phyloP scores from a whole-genome alignment of 2,888 invertebrate genomes.

The Chromoteleia sp. region DNA sequence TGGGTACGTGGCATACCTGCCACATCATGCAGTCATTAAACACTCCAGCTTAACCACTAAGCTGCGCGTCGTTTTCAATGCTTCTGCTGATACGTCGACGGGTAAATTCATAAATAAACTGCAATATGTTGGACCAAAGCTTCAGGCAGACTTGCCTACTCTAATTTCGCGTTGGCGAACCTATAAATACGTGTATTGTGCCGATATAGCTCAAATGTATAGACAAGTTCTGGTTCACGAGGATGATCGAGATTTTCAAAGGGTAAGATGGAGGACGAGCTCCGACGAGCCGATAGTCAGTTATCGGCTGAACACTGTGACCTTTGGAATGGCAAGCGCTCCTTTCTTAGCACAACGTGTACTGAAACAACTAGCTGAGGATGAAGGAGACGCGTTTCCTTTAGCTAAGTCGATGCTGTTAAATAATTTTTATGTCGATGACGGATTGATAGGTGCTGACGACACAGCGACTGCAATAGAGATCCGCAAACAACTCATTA shows the following conservation, averaged over 20 bases:
- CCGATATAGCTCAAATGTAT: no score
- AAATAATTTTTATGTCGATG: not conserved
- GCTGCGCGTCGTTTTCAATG: not conserved
- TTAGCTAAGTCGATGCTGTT: not conserved
- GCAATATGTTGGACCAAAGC: not conserved
- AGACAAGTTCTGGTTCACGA: no score
- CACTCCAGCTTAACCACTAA: no score
- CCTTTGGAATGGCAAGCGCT: not conserved
- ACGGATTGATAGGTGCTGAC: not conserved
- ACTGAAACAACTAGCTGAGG: not conserved
- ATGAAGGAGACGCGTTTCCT: not conserved
- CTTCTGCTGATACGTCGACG: not conserved
- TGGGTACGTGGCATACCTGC: no score
- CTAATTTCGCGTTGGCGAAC: not conserved
- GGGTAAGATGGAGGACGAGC: no score
- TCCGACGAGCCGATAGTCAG: no score
- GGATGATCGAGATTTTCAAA: no score
- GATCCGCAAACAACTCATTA: not conserved
- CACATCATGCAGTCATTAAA: no score
- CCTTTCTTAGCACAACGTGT: not conserved
- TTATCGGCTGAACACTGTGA: not conserved
- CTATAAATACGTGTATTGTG: no score
- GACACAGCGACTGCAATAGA: not conserved
- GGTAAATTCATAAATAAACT: not conserved
- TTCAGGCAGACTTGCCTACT: not conserved